Evolutionary conservation across 30 jellyfish, hydroid and myxozoan species (phyloP), one percentile per base, ranked within the genome.

Genomic region (Aurelia sp.): DNA sequence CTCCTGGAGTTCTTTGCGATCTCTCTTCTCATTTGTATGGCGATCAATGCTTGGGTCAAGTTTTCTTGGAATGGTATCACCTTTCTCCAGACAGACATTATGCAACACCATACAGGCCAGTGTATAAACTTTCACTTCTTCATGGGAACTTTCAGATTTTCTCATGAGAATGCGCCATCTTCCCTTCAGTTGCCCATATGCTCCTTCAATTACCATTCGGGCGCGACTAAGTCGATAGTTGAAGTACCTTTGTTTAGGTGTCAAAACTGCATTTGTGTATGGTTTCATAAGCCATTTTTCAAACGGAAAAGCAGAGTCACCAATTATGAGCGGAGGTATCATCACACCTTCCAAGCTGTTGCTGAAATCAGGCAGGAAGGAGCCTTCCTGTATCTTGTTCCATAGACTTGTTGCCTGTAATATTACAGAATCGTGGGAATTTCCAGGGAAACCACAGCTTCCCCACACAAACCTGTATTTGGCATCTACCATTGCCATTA

Each of bases 391-490:
- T 21, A 77, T 10, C 10, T 40, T 67, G 21, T 78, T 30, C 96
- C 96, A 86, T 22, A 87, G 88, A 53, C 76, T 74, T 20, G 92
- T 87, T 66, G 96, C 78, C 68, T 87, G 92, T 69, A 66, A 52
- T 8, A 78, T 44, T 11, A 72, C 55, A 13, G 87, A 77, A 69
- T 77, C 92, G 70, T 77, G 91, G 17, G 87, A 62, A 73, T 78
- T 78, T 21, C 91, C 96, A 20, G 96, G 96, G 53, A 78, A 55
- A 55, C 96, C 96, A 78, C 85, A 68, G 53, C 92, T 62, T n/a
- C 81, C 92, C 92, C 96, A 78, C 58, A 87, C 71, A 78, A 72
- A 87, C 60, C 92, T 57, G 77, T 72, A 86, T 63, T 86, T 77
- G 30, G 92, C 87, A 40, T 70, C 87, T 15, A 87, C 96, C 88